These are phyloP conservation scores for Sebastes iracundus DNA, from an alignment of 2,797 vertebrate species.

Conservation along the genomic window DNA sequence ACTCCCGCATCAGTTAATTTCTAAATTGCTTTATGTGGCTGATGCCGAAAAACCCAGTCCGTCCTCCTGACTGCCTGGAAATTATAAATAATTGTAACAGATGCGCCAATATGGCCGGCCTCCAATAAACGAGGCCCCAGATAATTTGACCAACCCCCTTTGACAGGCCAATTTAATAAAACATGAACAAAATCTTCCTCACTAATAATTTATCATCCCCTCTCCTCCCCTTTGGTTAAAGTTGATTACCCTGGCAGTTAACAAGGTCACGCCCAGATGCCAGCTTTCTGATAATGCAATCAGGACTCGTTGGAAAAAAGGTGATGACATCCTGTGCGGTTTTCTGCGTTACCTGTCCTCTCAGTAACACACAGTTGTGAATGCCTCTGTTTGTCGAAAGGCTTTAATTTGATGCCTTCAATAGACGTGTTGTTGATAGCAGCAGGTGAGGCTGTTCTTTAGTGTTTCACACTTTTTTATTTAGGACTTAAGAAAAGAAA, in stretches of 20 bases:
- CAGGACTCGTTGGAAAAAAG: slow-evolving; percentile 84
- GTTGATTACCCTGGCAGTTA: slow-evolving; percentile 99
- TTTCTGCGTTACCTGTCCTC: slow-evolving; percentile 53
- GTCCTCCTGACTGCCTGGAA: slow-evolving; percentile 91
- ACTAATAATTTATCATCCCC: slow-evolving; percentile 99
- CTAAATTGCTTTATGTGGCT: slow-evolving; percentile 99
- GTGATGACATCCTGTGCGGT: slow-evolving; percentile 73
- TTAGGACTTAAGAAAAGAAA: slow-evolving; percentile 31
- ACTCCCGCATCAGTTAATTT: slow-evolving; percentile 98
- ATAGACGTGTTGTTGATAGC: slow-evolving; percentile 47
- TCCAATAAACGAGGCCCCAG: slow-evolving; percentile 99
- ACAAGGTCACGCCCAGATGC: slow-evolving; percentile 99
- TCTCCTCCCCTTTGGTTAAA: slow-evolving; percentile 99
- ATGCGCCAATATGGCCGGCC: slow-evolving; percentile 99
- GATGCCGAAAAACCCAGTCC: slow-evolving; percentile 93
- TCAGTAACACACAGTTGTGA: slow-evolving; percentile 22
- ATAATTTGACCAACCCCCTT: slow-evolving; percentile 99
- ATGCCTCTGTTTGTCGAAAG: slow-evolving; percentile 45
- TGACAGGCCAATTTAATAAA: slow-evolving; percentile 99
- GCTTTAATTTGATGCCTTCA: slow-evolving; percentile 37
- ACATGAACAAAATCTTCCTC: slow-evolving; percentile 99
- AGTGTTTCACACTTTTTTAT: slow-evolving; percentile 37
- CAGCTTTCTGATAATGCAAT: slow-evolving; percentile 99
- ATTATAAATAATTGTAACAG: slow-evolving; percentile 99
- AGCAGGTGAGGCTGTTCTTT: slow-evolving; percentile 22